phyloP scores from a whole-genome alignment of 2,888 invertebrate species.

The Rhagonycha fulva region DNA sequence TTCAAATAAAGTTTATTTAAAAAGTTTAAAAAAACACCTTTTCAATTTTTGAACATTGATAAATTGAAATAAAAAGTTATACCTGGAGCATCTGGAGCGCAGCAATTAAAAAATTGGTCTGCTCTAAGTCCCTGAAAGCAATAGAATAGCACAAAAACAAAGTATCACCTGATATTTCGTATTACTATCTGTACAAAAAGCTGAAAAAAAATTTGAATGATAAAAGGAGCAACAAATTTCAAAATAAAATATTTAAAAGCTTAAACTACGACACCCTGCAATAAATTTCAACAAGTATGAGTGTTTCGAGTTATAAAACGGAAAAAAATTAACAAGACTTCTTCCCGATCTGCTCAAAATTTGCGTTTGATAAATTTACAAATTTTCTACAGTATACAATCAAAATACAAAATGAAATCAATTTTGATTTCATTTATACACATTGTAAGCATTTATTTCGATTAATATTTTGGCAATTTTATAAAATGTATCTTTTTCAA shows the following conservation, averaged over 20 bases:
- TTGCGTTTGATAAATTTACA: background rate
- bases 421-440: background rate
- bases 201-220: background rate
- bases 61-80: too few relatives aligned
- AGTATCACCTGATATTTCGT: too few relatives aligned
- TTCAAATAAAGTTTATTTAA: too few relatives aligned
- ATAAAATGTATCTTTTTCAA: background rate
- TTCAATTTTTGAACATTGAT: too few relatives aligned
- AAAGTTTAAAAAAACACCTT: too few relatives aligned
- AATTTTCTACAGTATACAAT: background rate
- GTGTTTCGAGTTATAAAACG: background rate
- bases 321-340: background rate
- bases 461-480: background rate
- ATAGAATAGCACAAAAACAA: too few relatives aligned
- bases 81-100: too few relatives aligned
- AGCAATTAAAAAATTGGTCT: too few relatives aligned
- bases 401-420: background rate
- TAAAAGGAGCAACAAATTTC: background rate
- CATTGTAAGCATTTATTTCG: background rate
- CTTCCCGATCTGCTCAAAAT: background rate
- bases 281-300: background rate
- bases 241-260: background rate
- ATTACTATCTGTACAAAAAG: too few relatives aligned
- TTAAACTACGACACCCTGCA: background rate
- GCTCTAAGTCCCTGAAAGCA: too few relatives aligned